phyloP scores from a whole-genome alignment of 2,797 vertebrate species.

The Chiloscyllium punctatum region DNA sequence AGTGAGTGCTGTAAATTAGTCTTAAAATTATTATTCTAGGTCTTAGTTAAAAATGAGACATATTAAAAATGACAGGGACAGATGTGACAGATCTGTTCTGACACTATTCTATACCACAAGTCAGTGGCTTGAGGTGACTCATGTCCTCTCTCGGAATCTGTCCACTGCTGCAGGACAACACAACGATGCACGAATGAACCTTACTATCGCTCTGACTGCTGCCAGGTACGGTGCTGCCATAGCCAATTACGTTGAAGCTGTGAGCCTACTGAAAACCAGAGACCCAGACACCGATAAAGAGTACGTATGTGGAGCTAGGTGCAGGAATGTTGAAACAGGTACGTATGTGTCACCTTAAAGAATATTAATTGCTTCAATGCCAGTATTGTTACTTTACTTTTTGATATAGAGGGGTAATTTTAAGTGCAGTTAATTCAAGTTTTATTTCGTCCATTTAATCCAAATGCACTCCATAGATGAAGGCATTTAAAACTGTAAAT shows the following conservation, averaged over 20 bases:
- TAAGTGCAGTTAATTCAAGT: background rate
- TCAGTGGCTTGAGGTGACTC: slow-evolving; percentile 85
- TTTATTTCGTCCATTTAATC: background rate
- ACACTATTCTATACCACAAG: slow-evolving; percentile 85
- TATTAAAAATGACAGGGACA: slow-evolving; percentile 84
- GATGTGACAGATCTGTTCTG: slow-evolving; percentile 90
- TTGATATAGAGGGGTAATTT: background rate
- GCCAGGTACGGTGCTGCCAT: slow-evolving; percentile 90
- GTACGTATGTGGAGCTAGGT: slow-evolving; percentile 74
- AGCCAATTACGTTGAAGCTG: slow-evolving; percentile 84
- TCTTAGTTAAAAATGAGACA: slow-evolving; percentile 48
- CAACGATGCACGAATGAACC: slow-evolving; percentile 87
- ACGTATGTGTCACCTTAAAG: slow-evolving; percentile 51
- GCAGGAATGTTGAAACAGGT: slow-evolving; percentile 74
- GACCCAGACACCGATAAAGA: slow-evolving; percentile 60
- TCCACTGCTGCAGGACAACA: slow-evolving; percentile 84
- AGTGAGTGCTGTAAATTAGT: slow-evolving; percentile 18
- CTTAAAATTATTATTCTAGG: slow-evolving; percentile 29
- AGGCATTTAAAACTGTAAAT: background rate
- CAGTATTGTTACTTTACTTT: background rate
- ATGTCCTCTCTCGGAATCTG: slow-evolving; percentile 63
- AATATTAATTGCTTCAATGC: background rate
- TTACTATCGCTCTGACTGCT: slow-evolving; percentile 83
- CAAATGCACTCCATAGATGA: background rate
- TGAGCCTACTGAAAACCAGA: slow-evolving; percentile 72